Percentiles rank a stretch among this genome's conserved stretches.
These are phyloP conservation scores for Acyrthosiphon pisum DNA, from an alignment of 1,140 invertebrate species.

Conservation along the genomic window DNA sequence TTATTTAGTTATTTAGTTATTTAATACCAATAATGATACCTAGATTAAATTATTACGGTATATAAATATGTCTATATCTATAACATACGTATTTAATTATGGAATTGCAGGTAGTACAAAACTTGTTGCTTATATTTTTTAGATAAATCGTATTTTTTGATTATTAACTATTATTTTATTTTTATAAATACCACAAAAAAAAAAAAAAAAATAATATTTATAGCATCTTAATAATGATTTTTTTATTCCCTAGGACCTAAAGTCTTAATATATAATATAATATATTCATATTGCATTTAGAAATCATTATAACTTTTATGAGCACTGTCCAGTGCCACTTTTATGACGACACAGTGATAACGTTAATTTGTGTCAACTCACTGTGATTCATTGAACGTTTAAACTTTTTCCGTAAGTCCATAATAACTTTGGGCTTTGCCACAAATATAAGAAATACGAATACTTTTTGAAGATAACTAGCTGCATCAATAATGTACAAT, in stretches of 20 bases:
- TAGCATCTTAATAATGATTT: background rate
- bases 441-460: slow-evolving; percentile 76
- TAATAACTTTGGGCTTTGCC: slow-evolving; percentile 66
- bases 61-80: too few relatives aligned
- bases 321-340: background rate
- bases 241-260: background rate
- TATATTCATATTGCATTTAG: background rate
- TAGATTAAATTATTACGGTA: too few relatives aligned
- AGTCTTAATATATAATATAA: background rate
- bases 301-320: slow-evolving; percentile 12
- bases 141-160: background rate
- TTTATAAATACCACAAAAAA: background rate
- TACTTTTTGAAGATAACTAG: slow-evolving; percentile 70
- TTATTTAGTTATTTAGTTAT: background rate
- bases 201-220: background rate
- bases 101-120: background rate
- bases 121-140: background rate
- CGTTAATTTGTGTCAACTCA: slow-evolving; percentile 37
- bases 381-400: background rate
- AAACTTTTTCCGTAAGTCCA: slow-evolving; percentile 33
- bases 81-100: background rate
- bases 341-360: background rate
- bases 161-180: background rate
- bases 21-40: background rate
- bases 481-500: slow-evolving; percentile 64